A percentile compares a stretch with the other conserved stretches of the same genome.
These are phyloP conservation scores for Eucidaris tribuloides DNA, from an alignment of 35 echinoderm and acorn worm species.

Conservation along the genomic window DNA sequence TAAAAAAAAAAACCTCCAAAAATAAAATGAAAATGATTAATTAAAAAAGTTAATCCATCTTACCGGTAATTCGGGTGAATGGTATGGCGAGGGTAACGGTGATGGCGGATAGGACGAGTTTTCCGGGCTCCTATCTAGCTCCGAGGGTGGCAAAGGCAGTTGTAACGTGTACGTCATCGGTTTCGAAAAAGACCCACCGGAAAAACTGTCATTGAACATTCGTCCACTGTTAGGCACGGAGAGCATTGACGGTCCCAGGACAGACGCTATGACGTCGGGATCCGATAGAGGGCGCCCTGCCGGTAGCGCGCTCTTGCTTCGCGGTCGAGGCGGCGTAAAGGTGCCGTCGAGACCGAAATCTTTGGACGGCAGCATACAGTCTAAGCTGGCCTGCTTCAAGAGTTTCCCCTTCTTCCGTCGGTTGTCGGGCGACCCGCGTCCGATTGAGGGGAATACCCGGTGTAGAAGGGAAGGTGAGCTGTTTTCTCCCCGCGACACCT, in stretches of 20 bases:
- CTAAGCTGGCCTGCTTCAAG: neutral
- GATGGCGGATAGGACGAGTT: neutral
- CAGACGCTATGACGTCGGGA: neutral
- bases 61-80: conserved; percentile 6
- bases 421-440: neutral
- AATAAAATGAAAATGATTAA: too few species aligned
- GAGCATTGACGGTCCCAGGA: neutral
- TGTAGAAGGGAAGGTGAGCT: neutral
- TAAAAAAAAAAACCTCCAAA: too few species aligned
- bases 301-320: neutral
- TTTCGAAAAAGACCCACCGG: neutral
- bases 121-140: neutral
- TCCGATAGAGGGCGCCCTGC: conserved; percentile 30
- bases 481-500: neutral
- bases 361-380: conserved; percentile 2
- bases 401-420: neutral
- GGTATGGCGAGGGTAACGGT: neutral
- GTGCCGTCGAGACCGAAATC: conserved; percentile 2
- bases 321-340: neutral
- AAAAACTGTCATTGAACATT: neutral
- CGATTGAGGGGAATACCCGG: neutral
- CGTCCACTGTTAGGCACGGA: conserved; percentile 8
- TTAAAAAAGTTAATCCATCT: neutral
- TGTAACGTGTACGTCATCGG: neutral
- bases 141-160: neutral